Percentiles rank a stretch among this genome's conserved stretches.
Conservation (phyloP, 2,888 invertebrate species). For the Operophtera brumata region DNA sequence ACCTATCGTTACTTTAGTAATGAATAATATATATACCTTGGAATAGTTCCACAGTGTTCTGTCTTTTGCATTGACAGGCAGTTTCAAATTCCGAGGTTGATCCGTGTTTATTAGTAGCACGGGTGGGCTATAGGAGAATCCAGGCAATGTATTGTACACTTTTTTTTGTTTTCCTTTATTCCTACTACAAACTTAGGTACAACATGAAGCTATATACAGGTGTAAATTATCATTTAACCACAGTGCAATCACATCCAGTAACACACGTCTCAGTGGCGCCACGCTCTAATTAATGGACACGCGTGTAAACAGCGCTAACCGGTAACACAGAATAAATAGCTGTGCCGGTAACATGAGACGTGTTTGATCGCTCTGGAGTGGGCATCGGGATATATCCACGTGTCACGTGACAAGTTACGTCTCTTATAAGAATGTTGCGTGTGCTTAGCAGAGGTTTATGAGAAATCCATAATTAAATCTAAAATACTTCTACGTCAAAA, state of each 20-base stretch:
- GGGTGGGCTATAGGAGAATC: too few relatives aligned
- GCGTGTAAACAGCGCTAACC: neutral
- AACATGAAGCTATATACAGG: too few relatives aligned
- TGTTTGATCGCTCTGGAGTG: conserved; percentile 3
- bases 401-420: neutral
- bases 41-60: too few relatives aligned
- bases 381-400: neutral
- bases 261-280: conserved; percentile 1
- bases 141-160: too few relatives aligned
- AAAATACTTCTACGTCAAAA: too few relatives aligned
- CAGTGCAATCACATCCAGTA: neutral
- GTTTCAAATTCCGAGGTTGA: too few relatives aligned
- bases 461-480: neutral
- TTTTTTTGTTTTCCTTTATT: too few relatives aligned
- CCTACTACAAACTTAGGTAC: too few relatives aligned
- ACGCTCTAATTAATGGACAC: neutral
- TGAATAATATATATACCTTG: too few relatives aligned
- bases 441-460: neutral
- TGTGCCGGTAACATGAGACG: neutral
- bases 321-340: neutral
- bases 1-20: too few relatives aligned
- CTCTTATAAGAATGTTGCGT: neutral
- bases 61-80: too few relatives aligned
- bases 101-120: too few relatives aligned
- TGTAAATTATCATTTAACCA: neutral